phyloP scores from a whole-genome alignment of 2,113 vertebrate genomes.

The Cryptotis parvus region DNA sequence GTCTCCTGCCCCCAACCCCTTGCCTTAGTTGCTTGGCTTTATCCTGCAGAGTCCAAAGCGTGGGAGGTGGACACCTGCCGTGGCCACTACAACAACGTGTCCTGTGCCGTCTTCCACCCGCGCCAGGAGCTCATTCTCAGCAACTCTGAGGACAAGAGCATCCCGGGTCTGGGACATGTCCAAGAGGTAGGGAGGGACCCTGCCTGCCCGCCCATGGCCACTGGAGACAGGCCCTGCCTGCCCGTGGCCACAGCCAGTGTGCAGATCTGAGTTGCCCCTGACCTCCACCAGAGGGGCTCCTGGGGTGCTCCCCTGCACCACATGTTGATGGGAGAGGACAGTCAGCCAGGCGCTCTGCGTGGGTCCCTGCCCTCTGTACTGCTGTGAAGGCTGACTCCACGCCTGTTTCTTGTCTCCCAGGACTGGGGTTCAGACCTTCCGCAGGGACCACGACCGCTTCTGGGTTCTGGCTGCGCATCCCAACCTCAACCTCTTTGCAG shows the following conservation, averaged over 20 bases:
- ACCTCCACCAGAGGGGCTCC: no score
- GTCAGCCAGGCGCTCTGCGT: no score
- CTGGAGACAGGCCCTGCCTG: no score
- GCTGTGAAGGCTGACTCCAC: no score
- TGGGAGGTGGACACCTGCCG: conserved; percentile 99
- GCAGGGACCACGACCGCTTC: conserved; percentile 97
- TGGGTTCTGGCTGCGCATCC: conserved; percentile 98
- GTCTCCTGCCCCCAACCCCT: no score
- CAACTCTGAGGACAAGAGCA: conserved; percentile 99
- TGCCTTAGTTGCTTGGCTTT: neutral
- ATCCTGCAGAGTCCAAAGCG: conserved; percentile 93
- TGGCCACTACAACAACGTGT: conserved; percentile 99
- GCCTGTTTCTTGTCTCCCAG: conserved; percentile 74
- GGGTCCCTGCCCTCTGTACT: no score
- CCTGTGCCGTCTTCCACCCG: conserved; percentile 97
- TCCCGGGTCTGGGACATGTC: conserved; percentile 99
- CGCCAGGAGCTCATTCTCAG: conserved; percentile 98
- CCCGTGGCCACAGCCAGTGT: no score
- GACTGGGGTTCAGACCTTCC: conserved; percentile 97
- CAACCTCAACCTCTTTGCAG: conserved; percentile 98
- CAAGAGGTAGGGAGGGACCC: conserved; percentile 91
- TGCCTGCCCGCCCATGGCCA: neutral
- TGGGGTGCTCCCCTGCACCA: no score
- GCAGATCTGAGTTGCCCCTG: no score
- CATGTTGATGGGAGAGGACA: no score